A percentile compares a stretch with the other conserved stretches of the same genome.
phyloP scores from a whole-genome alignment of 2,113 vertebrate species.

The Pipa parva region DNA sequence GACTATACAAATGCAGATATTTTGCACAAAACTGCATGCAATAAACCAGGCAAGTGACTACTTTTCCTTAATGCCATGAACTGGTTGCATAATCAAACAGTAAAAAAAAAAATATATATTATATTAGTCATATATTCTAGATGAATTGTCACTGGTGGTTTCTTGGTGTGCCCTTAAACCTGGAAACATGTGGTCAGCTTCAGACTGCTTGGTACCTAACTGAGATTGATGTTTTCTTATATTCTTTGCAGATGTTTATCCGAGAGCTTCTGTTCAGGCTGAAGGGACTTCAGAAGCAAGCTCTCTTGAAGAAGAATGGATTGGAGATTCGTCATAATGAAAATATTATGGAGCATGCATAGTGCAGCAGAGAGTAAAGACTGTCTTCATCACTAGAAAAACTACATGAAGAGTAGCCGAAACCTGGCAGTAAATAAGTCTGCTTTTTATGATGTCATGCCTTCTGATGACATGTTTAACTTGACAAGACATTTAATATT shows the following conservation, averaged over 20 bases:
- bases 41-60: too few species aligned
- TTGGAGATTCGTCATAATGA: slow-evolving; percentile 54
- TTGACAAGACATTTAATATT: not conserved
- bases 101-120: too few species aligned
- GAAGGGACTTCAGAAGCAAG: slow-evolving; percentile 71
- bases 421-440: not conserved
- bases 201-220: too few species aligned
- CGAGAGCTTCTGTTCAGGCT: slow-evolving; percentile 70
- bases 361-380: slow-evolving; percentile 5
- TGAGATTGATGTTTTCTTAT: too few species aligned
- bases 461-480: not conserved
- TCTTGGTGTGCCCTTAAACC: not conserved
- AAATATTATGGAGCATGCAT: slow-evolving; percentile 45
- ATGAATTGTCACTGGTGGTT: too few species aligned
- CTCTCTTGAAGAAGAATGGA: slow-evolving; percentile 37
- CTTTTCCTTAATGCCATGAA: too few species aligned
- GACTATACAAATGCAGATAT: too few species aligned
- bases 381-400: not conserved
- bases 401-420: not conserved
- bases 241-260: slow-evolving; percentile 62
- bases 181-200: not conserved
- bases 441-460: not conserved
- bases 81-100: too few species aligned
- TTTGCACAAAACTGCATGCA: too few species aligned
- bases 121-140: too few species aligned